Evolutionary conservation across 1,140 invertebrate genomes (phyloP).

Genomic region (Drosophila leontia): DNA sequence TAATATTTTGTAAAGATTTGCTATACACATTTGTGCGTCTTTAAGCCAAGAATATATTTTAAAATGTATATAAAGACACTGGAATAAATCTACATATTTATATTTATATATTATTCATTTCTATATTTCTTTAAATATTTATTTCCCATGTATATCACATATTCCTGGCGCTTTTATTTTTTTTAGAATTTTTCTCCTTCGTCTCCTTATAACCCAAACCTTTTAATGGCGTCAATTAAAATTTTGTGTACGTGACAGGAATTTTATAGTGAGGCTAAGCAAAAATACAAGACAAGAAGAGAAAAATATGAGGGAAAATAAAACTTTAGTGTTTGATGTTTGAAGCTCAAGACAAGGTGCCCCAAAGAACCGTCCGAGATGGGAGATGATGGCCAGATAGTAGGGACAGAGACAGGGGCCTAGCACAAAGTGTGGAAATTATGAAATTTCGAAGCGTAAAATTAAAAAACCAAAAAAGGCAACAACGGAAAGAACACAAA

Average conservation of each 20-base stretch:
- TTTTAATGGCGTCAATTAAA: constrained; percentile 81
- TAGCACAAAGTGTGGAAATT: constrained; percentile 67
- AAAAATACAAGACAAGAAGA: constrained; percentile 32
- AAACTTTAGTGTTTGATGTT: constrained; percentile 68
- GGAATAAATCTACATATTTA: background rate
- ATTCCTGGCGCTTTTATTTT: constrained; percentile 33
- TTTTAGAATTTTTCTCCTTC: constrained; percentile 14
- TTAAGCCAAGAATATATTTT: background rate
- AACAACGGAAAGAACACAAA: background rate
- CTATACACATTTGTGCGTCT: accelerated
- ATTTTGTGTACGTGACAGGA: constrained; percentile 81
- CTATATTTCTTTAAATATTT: background rate
- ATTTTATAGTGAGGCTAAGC: constrained; percentile 54
- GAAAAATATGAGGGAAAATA: constrained; percentile 27
- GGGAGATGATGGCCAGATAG: constrained; percentile 20
- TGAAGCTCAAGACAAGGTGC: constrained; percentile 42
- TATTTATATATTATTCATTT: constrained; percentile 37
- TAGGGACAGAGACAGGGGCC: constrained; percentile 7
- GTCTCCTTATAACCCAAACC: constrained; percentile 34
- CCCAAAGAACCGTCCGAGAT: constrained; percentile 30
- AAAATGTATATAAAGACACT: background rate
- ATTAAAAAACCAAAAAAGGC: constrained; percentile 67
- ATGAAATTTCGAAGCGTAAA: constrained; percentile 77
- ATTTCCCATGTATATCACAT: constrained; percentile 6
- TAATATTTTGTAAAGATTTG: background rate